These are phyloP conservation scores for Nipponia nippon DNA, from an alignment of 2,113 vertebrate genomes.

Conservation along the genomic window DNA sequence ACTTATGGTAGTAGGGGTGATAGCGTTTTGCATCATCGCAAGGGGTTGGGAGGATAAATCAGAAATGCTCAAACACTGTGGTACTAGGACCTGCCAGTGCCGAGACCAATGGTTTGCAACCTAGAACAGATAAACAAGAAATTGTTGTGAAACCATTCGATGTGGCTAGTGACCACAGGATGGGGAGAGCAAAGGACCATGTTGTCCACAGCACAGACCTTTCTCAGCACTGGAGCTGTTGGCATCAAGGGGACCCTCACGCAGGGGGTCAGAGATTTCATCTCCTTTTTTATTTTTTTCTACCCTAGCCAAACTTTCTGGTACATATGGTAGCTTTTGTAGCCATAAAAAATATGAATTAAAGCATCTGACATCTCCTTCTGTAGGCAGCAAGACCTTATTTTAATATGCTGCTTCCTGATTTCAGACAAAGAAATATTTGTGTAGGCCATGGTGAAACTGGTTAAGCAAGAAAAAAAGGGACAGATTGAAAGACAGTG, in stretches of 20 bases:
- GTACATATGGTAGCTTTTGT: neutral
- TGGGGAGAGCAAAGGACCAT: neutral
- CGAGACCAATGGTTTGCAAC: neutral
- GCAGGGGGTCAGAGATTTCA: neutral
- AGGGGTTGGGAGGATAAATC: neutral
- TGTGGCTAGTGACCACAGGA: neutral
- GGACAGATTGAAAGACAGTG: neutral
- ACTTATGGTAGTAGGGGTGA: neutral
- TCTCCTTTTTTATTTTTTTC: neutral
- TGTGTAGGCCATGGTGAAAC: constrained; percentile 41
- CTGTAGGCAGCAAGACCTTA: neutral
- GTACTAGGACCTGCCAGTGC: neutral
- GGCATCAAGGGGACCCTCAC: neutral
- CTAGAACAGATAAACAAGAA: neutral
- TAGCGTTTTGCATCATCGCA: neutral
- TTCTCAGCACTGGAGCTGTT: neutral
- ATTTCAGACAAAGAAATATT: constrained; percentile 55
- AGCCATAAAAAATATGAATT: neutral
- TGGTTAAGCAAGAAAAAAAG: constrained; percentile 32
- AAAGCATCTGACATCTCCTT: neutral
- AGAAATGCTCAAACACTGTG: neutral
- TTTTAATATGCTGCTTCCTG: constrained; percentile 33
- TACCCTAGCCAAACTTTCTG: neutral
- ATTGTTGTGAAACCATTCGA: neutral
- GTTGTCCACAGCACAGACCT: neutral